These are phyloP conservation scores for Oryzias woworae DNA, from an alignment of 2,113 vertebrate genomes.

Conservation along the genomic window DNA sequence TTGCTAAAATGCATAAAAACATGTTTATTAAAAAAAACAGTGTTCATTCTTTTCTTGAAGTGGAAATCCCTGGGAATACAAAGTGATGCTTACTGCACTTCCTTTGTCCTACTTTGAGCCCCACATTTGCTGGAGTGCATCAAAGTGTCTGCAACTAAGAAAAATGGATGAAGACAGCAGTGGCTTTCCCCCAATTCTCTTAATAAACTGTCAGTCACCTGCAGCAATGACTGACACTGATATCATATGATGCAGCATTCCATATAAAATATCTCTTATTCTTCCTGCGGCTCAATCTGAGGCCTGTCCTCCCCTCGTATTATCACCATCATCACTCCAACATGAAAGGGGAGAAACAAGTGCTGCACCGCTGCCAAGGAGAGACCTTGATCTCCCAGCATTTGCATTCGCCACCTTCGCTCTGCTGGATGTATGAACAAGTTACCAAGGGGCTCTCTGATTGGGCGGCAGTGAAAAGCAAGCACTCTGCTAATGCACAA, in stretches of 20 bases:
- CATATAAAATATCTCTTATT: slow-evolving; percentile 60
- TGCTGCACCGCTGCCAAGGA: slow-evolving; percentile 56
- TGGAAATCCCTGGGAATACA: slow-evolving; percentile 14
- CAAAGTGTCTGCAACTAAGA: slow-evolving; percentile 54
- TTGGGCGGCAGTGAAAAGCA: slow-evolving; percentile 58
- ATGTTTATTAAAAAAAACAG: slow-evolving; percentile 18
- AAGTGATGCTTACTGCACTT: slow-evolving; percentile 14
- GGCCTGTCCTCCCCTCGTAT: slow-evolving; percentile 59
- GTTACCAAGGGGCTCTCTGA: slow-evolving; percentile 53
- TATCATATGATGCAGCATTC: slow-evolving; percentile 62
- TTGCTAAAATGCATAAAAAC: slow-evolving; percentile 39
- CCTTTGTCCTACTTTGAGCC: slow-evolving; percentile 49
- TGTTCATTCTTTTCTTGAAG: slow-evolving; percentile 33
- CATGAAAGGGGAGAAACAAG: slow-evolving; percentile 67
- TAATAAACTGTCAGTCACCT: slow-evolving; percentile 65
- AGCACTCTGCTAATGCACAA: slow-evolving; percentile 57
- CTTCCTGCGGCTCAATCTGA: slow-evolving; percentile 46
- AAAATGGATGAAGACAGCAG: slow-evolving; percentile 56
- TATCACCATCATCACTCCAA: slow-evolving; percentile 66
- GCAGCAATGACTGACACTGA: slow-evolving; percentile 52
- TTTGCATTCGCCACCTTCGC: slow-evolving; percentile 68
- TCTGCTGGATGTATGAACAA: slow-evolving; percentile 48
- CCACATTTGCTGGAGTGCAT: slow-evolving; percentile 50
- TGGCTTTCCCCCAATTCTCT: slow-evolving; percentile 50
- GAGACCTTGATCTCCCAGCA: slow-evolving; percentile 70